Percentiles rank a stretch among this genome's conserved stretches.
These are phyloP conservation scores for Apaloderma vittatum DNA, from an alignment of 2,113 vertebrate genomes.

Conservation along the genomic window DNA sequence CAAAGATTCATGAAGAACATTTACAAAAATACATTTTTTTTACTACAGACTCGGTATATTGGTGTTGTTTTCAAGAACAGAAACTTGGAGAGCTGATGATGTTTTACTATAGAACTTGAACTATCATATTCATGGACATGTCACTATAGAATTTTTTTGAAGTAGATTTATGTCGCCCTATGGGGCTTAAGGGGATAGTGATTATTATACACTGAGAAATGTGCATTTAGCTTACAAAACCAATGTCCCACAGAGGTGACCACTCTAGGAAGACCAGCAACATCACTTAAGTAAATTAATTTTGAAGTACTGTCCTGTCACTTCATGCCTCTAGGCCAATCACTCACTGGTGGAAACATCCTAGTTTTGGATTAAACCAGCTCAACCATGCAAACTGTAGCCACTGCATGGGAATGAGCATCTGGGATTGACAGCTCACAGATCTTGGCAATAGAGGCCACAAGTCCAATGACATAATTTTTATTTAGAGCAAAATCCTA, in stretches of 20 bases:
- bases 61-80: not conserved
- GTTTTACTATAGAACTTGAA: not conserved
- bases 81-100: not conserved
- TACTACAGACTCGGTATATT: not conserved
- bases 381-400: slow-evolving; percentile 90
- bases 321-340: slow-evolving; percentile 85
- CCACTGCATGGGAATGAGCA: slow-evolving; percentile 82
- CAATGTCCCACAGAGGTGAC: slow-evolving; percentile 81
- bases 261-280: slow-evolving; percentile 82
- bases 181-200: slow-evolving; percentile 56
- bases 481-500: slow-evolving; percentile 74
- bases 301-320: slow-evolving; percentile 92
- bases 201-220: slow-evolving; percentile 79
- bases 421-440: slow-evolving; percentile 88
- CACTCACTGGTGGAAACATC: slow-evolving; percentile 81
- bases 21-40: not conserved
- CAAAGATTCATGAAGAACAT: not conserved
- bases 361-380: slow-evolving; percentile 86
- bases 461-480: slow-evolving; percentile 80
- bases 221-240: slow-evolving; percentile 80
- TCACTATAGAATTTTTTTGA: slow-evolving; percentile 14
- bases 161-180: slow-evolving; percentile 49
- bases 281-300: slow-evolving; percentile 92
- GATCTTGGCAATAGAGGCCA: slow-evolving; percentile 78
- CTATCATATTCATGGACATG: not conserved